Conservation (phyloP, 2,888 invertebrate species). For the Agonum fuliginosum region DNA sequence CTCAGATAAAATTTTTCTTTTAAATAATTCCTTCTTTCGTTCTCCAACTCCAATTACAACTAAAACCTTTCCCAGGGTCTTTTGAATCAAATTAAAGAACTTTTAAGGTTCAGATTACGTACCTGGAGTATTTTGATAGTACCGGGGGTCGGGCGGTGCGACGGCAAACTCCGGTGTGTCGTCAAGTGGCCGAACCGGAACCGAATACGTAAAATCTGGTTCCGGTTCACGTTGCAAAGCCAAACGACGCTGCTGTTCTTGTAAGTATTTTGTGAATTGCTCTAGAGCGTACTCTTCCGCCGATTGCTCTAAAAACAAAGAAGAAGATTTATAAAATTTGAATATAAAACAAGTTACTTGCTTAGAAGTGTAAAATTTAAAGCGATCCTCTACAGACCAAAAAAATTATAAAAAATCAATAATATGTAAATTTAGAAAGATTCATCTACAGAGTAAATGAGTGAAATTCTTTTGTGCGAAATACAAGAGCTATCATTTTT, state of each 20-base stretch:
- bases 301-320: conserved; percentile 46
- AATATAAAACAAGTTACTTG: not conserved
- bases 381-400: too few species aligned
- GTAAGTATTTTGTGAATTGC: conserved; percentile 52
- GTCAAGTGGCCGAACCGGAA: not conserved
- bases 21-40: too few species aligned
- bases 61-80: conserved; percentile 2
- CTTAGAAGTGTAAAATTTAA: not conserved
- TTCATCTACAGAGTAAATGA: too few species aligned
- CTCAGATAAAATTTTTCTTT: too few species aligned
- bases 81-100: not conserved
- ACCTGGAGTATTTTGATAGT: conserved; percentile 65
- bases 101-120: not conserved
- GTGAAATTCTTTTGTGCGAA: too few species aligned
- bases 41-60: not conserved
- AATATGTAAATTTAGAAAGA: too few species aligned
- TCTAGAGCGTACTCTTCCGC: conserved; percentile 54
- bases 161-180: conserved; percentile 70
- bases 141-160: conserved; percentile 70
- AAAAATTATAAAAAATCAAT: too few species aligned
- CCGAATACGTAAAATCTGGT: conserved; percentile 48
- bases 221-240: conserved; percentile 20
- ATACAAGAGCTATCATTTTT: too few species aligned
- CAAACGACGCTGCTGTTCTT: conserved; percentile 46
- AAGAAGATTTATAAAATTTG: not conserved